Percentiles rank a stretch among this genome's conserved stretches.
These are phyloP conservation scores for Collichthys lucidus DNA, from an alignment of 2,113 vertebrate species.

Conservation along the genomic window DNA sequence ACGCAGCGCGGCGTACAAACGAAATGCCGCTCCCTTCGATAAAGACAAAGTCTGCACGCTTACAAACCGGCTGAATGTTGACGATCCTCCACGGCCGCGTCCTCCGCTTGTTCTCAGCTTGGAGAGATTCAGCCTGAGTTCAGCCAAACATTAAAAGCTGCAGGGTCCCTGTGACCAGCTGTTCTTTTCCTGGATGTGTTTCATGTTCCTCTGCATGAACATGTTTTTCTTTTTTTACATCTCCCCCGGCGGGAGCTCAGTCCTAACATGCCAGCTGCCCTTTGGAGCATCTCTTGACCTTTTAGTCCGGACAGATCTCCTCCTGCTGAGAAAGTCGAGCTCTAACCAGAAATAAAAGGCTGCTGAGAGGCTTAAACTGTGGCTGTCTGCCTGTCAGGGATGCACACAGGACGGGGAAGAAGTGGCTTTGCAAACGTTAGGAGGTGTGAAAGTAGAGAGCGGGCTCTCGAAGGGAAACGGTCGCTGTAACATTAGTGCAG, in stretches of 20 bases:
- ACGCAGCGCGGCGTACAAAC: constrained; percentile 2
- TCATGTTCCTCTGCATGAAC: constrained; percentile 1
- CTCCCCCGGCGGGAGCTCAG: constrained; percentile 20
- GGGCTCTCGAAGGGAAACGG: not conserved
- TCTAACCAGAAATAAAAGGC: constrained; percentile 41
- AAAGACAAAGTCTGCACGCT: constrained; percentile 16
- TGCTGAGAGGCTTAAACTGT: constrained; percentile 35
- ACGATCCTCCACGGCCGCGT: constrained; percentile 3
- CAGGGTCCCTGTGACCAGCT: constrained; percentile 44
- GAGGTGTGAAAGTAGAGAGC: not conserved
- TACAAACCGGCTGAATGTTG: not conserved
- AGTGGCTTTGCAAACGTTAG: constrained; percentile 10
- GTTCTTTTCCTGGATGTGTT: not conserved
- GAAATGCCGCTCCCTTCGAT: not conserved
- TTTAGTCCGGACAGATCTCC: constrained; percentile 47
- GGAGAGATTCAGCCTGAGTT: constrained; percentile 49
- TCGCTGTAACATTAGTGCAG: not conserved
- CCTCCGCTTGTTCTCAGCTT: constrained; percentile 38
- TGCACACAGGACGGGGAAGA: too few relatives aligned
- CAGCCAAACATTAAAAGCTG: constrained; percentile 55
- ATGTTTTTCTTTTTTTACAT: not conserved
- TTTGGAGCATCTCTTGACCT: constrained; percentile 62
- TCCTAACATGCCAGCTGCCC: constrained; percentile 29
- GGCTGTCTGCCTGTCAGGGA: not conserved
- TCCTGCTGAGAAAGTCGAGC: constrained; percentile 27